Evolutionary conservation across 1,140 invertebrate species (phyloP).

Genomic region (Magallana ariakensis): DNA sequence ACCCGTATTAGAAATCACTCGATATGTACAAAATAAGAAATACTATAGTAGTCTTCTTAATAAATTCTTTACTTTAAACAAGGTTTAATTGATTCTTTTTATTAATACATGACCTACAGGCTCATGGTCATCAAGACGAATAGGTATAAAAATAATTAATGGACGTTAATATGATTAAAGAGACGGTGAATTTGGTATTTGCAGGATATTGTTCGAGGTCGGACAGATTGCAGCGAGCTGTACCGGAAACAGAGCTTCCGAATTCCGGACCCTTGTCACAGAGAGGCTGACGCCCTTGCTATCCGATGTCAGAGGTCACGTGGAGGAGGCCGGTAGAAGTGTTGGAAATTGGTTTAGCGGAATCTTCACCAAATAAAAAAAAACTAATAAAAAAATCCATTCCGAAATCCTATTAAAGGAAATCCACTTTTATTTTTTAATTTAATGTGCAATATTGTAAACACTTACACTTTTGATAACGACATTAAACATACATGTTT

Average conservation of each 20-base stretch:
- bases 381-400: not conserved
- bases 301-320: not conserved
- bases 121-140: too few species aligned
- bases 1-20: too few species aligned
- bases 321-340: not conserved
- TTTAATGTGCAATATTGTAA: too few species aligned
- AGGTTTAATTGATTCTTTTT: too few species aligned
- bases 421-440: not conserved
- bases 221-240: constrained; percentile 5
- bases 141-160: too few species aligned
- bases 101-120: too few species aligned
- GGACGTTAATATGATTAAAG: too few species aligned
- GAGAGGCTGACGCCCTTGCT: not conserved
- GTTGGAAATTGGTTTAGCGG: not conserved
- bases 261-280: not conserved
- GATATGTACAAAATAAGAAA: too few species aligned
- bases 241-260: not conserved
- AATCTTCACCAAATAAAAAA: constrained; percentile 4
- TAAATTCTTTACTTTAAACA: too few species aligned
- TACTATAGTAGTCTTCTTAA: too few species aligned
- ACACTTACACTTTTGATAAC: too few species aligned
- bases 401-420: not conserved
- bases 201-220: constrained; percentile 20
- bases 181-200: not conserved
- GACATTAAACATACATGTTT: too few species aligned